Conservation (phyloP, 2,888 invertebrate genomes). For the Ceramica pisi region DNA sequence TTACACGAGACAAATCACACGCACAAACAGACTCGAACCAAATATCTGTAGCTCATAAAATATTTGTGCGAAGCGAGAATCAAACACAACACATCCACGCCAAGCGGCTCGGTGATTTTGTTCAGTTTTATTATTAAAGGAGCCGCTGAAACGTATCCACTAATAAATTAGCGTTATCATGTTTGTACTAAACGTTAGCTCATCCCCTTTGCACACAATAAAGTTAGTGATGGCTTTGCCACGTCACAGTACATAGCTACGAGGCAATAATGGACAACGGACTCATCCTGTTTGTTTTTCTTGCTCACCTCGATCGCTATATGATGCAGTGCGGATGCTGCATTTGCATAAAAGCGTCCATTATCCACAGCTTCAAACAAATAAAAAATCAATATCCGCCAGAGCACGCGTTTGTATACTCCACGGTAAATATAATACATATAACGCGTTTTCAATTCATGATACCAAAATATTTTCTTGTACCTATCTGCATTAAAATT, state of each 20-base stretch:
- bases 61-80: constrained; percentile 36
- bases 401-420: constrained; percentile 65
- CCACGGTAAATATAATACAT: constrained; percentile 55
- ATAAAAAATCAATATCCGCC: constrained; percentile 87
- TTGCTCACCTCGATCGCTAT: constrained; percentile 69
- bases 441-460: constrained; percentile 49
- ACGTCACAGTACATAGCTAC: constrained; percentile 14
- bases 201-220: constrained; percentile 39
- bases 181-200: constrained; percentile 38
- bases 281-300: constrained; percentile 70
- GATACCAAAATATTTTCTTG: constrained; percentile 28
- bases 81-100: constrained; percentile 35
- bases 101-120: constrained; percentile 8
- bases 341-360: constrained; percentile 90
- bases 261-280: constrained; percentile 53
- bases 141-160: constrained; percentile 23
- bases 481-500: constrained; percentile 18
- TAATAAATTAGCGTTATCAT: constrained; percentile 47
- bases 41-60: constrained; percentile 57
- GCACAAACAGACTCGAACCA: constrained; percentile 43
- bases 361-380: constrained; percentile 85
- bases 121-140: constrained; percentile 39
- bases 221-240: constrained; percentile 37
- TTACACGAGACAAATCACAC: constrained; percentile 50
- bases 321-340: constrained; percentile 88